These are phyloP conservation scores for Aurelia aurita complex sp. Pacific DNA, from an alignment of 30 jellyfish, hydroid and myxozoan species.

Conservation along the genomic window DNA sequence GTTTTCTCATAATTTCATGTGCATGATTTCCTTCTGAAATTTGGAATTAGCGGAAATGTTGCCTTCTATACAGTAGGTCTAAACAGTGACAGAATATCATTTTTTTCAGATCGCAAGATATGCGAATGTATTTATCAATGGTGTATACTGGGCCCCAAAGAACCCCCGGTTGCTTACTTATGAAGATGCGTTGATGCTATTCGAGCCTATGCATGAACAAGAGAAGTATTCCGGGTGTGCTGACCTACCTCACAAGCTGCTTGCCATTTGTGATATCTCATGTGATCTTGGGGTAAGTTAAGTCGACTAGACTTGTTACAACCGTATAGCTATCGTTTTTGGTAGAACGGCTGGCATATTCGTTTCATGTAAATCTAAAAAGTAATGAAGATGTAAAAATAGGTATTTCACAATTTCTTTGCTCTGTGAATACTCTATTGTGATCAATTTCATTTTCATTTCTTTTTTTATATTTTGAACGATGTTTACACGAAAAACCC, in stretches of 20 bases:
- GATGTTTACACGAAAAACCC: too few relatives aligned
- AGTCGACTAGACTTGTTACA: background rate
- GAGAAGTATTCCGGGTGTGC: slow-evolving; percentile 95
- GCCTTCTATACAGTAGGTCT: too few relatives aligned
- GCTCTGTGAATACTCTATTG: background rate
- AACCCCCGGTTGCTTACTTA: slow-evolving; percentile 89
- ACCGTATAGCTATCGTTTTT: background rate
- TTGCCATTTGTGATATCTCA: slow-evolving; percentile 93
- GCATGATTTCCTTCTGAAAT: too few relatives aligned
- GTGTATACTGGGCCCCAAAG: slow-evolving; percentile 97
- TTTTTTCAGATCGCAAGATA: slow-evolving; percentile 84
- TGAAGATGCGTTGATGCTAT: slow-evolving; percentile 85
- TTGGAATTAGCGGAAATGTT: too few relatives aligned
- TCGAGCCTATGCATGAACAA: slow-evolving; percentile 57
- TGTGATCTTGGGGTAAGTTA: slow-evolving; percentile 94
- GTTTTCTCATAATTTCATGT: too few relatives aligned
- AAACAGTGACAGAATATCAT: background rate
- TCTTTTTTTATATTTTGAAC: too few relatives aligned
- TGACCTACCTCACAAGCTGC: slow-evolving; percentile 90
- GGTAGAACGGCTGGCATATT: too few relatives aligned
- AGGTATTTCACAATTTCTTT: background rate
- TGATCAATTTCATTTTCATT: too few relatives aligned
- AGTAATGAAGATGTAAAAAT: too few relatives aligned
- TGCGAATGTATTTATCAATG: slow-evolving; percentile 90
- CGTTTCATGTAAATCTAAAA: too few relatives aligned